These are phyloP conservation scores for Hydractinia symbiolongicarpus DNA, from an alignment of 30 jellyfish, hydroid and myxozoan genomes.

Conservation along the genomic window DNA sequence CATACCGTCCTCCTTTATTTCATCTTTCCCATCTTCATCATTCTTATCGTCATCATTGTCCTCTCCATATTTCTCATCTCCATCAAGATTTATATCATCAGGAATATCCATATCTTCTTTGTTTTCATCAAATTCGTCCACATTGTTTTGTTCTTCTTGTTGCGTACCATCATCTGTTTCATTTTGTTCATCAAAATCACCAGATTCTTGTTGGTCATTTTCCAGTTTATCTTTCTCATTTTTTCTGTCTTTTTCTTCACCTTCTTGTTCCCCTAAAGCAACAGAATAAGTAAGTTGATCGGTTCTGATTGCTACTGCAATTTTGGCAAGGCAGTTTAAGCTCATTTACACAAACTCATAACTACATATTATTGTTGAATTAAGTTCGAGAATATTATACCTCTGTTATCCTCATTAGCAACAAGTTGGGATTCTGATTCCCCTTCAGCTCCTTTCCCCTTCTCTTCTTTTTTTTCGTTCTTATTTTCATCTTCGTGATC, in stretches of 20 bases:
- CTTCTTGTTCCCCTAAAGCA: slow-evolving; percentile 65
- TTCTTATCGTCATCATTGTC: slow-evolving; percentile 10
- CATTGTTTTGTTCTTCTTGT: slow-evolving; percentile 39
- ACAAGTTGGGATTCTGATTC: slow-evolving; percentile 72
- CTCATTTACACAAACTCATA: neutral
- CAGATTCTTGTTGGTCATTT: neutral
- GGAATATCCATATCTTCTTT: slow-evolving; percentile 36
- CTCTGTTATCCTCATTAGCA: slow-evolving; percentile 87
- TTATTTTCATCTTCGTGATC: slow-evolving; percentile 68
- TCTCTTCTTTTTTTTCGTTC: slow-evolving; percentile 46
- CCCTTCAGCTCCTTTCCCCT: slow-evolving; percentile 82
- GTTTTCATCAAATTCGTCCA: slow-evolving; percentile 33
- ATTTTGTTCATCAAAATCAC: neutral
- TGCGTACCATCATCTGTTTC: slow-evolving; percentile 30
- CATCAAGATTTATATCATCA: slow-evolving; percentile 26
- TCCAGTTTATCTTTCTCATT: slow-evolving; percentile 19
- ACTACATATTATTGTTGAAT: neutral
- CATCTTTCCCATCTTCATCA: slow-evolving; percentile 18
- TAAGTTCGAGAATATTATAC: slow-evolving; percentile 17
- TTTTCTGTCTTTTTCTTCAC: slow-evolving; percentile 37
- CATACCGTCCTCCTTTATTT: neutral
- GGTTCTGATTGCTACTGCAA: neutral
- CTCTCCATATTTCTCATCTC: no score
- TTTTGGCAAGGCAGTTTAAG: neutral
- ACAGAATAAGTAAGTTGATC: neutral